Conservation (phyloP, 2,113 vertebrate species). For the Archocentrus centrarchus region DNA sequence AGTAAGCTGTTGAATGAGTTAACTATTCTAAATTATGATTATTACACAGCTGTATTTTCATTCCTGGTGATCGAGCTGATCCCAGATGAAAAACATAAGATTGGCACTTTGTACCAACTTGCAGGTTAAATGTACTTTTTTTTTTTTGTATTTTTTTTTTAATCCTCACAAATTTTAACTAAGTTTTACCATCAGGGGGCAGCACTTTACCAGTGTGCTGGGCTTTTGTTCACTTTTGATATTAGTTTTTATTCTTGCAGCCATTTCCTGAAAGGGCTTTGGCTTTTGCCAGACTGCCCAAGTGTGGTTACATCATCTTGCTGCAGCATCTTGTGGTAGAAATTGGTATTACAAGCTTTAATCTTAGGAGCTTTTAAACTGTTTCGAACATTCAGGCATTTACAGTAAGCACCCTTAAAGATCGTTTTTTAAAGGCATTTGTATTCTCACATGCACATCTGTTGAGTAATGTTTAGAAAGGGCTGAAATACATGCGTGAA, state of each 20-base stretch:
- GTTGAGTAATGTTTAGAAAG: no score
- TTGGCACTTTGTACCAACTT: no score
- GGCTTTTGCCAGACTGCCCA: not conserved
- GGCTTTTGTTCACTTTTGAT: not conserved
- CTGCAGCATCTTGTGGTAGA: not conserved
- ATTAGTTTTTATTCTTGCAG: not conserved
- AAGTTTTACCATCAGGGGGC: not conserved
- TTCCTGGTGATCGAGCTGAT: no score
- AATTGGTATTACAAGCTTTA: not conserved
- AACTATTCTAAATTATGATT: no score
- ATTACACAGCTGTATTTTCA: no score
- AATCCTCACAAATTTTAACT: no score
- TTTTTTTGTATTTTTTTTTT: no score
- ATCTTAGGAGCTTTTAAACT: rapidly evolving
- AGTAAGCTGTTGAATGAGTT: no score
- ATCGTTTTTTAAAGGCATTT: not conserved
- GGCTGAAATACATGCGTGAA: no score
- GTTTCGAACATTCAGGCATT: not conserved
- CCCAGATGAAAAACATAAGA: no score
- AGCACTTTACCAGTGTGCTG: not conserved
- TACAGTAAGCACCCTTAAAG: not conserved
- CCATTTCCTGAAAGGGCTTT: rapidly evolving
- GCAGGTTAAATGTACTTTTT: no score
- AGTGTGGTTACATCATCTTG: not conserved
- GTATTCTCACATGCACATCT: no score